These are phyloP conservation scores for Myrmophylax atrothorax DNA, from an alignment of 2,113 vertebrate species.

Conservation along the genomic window DNA sequence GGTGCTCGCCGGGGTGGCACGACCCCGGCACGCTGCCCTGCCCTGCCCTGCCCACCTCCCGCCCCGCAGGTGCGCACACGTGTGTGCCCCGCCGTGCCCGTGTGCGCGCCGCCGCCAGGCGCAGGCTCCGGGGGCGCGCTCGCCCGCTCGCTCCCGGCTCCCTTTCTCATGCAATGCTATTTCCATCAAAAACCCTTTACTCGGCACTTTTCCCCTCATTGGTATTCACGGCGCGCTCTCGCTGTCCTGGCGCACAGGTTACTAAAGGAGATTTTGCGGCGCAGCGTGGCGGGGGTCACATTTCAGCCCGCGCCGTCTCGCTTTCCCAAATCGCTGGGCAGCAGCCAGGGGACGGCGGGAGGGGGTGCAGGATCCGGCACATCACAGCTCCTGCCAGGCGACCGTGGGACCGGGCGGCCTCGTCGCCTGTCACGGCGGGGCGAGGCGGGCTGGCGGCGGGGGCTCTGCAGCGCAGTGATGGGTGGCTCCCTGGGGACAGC, in stretches of 20 bases:
- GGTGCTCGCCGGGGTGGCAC: neutral
- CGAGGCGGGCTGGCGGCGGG: neutral
- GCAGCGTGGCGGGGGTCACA: neutral
- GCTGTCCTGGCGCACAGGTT: slow-evolving; percentile 56
- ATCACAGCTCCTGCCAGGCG: neutral
- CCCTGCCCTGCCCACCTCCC: neutral
- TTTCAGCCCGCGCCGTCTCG: neutral
- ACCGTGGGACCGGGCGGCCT: neutral
- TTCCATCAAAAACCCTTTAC: slow-evolving; percentile 60
- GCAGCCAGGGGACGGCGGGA: neutral
- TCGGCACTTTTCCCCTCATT: slow-evolving; percentile 65
- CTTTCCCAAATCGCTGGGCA: neutral
- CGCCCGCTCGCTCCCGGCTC: neutral
- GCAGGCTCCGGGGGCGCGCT: neutral
- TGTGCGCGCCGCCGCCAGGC: neutral
- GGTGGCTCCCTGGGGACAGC: neutral
- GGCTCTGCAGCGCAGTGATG: neutral
- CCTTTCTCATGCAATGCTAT: slow-evolving; percentile 25
- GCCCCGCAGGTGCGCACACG: neutral
- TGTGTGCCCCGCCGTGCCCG: neutral
- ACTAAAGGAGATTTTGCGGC: slow-evolving; percentile 46
- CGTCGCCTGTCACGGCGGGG: neutral
- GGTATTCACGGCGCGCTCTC: slow-evolving; percentile 15
- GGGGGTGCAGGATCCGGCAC: neutral
- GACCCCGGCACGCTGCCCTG: neutral